Percentiles rank a stretch among this genome's conserved stretches.
phyloP scores from a whole-genome alignment of 2,888 invertebrate species.

The Cantharis lateralis region DNA sequence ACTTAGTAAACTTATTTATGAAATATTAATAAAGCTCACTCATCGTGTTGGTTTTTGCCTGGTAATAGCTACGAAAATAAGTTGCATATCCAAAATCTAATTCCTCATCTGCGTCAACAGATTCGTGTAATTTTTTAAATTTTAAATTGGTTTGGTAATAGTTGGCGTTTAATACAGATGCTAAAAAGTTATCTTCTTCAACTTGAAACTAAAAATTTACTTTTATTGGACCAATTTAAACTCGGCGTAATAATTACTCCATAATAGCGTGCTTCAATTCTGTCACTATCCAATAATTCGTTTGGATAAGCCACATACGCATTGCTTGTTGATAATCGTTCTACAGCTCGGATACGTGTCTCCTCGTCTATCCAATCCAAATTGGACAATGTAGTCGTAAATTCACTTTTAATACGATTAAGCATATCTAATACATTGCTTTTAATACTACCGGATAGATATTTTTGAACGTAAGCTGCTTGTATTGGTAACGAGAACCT shows the following conservation, averaged over 20 bases:
- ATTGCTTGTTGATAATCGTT: constrained; percentile 44
- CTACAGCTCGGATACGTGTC: constrained; percentile 45
- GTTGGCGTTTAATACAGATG: constrained; percentile 28
- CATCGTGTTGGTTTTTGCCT: constrained; percentile 4
- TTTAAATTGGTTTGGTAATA: constrained; percentile 28
- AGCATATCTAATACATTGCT: constrained; percentile 44
- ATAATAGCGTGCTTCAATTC: constrained; percentile 10
- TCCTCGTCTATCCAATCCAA: constrained; percentile 50
- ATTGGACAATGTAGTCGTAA: constrained; percentile 42
- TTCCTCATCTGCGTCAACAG: constrained; percentile 30
- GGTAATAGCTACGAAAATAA: constrained; percentile 3
- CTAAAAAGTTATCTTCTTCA: constrained; percentile 33
- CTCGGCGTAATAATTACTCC: constrained; percentile 32
- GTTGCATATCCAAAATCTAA: constrained; percentile 16
- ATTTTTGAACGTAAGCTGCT: constrained; percentile 47
- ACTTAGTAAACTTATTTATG: not conserved
- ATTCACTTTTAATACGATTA: constrained; percentile 47
- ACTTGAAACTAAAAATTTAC: constrained; percentile 29
- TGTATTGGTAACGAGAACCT: constrained; percentile 31
- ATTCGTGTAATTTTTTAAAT: constrained; percentile 33
- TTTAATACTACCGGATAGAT: constrained; percentile 45
- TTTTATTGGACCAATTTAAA: not conserved
- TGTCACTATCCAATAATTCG: constrained; percentile 32
- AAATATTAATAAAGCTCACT: not conserved
- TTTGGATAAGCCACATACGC: constrained; percentile 45